These are phyloP conservation scores for Ptilonorhynchus violaceus DNA, from an alignment of 2,113 vertebrate genomes.

Conservation along the genomic window DNA sequence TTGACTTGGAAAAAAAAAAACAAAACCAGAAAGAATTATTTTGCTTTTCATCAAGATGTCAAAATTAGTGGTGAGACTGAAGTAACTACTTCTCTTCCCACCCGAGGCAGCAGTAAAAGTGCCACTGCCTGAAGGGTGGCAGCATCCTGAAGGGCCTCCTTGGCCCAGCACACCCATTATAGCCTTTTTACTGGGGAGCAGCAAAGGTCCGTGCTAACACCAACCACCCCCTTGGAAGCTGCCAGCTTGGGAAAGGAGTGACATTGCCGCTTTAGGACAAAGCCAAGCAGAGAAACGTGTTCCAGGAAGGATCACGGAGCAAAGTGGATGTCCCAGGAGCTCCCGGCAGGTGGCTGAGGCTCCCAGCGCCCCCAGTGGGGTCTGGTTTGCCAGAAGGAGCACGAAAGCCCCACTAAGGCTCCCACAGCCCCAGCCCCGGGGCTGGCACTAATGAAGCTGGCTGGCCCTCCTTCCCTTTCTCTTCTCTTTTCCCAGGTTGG, in stretches of 20 bases:
- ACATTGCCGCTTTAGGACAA: neutral
- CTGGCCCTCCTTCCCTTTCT: conserved; percentile 13
- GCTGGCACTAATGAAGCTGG: conserved; percentile 62
- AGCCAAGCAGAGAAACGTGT: neutral
- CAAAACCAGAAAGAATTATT: neutral
- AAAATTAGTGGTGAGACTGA: neutral
- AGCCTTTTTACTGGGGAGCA: neutral
- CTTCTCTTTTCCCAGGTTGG: conserved; percentile 38
- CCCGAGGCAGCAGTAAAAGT: neutral
- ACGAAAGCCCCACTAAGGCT: neutral
- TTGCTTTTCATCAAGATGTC: neutral
- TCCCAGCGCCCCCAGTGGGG: neutral
- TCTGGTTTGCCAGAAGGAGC: conserved; percentile 11
- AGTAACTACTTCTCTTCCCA: neutral
- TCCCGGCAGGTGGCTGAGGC: neutral
- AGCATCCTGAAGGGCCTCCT: neutral
- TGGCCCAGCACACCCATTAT: neutral
- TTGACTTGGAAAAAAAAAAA: neutral
- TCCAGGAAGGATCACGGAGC: neutral
- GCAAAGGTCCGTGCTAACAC: neutral
- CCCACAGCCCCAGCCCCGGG: neutral
- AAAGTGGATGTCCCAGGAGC: neutral
- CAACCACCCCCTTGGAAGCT: neutral
- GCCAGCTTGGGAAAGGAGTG: neutral
- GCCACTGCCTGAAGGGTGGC: neutral